These are phyloP conservation scores for Glomeris marginata DNA, from an alignment of 2,888 invertebrate genomes.

Conservation along the genomic window DNA sequence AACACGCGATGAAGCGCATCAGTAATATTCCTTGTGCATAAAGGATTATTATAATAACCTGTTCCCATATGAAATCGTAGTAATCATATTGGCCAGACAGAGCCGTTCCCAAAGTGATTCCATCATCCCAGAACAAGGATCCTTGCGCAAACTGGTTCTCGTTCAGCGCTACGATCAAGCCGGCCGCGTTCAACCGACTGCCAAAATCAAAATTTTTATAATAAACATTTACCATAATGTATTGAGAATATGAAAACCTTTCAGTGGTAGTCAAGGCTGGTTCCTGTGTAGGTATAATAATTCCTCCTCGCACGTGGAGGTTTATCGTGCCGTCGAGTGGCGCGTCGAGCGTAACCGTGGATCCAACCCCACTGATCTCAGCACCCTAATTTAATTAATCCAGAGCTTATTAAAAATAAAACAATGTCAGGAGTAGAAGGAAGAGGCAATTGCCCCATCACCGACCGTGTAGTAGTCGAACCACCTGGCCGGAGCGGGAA, in stretches of 20 bases:
- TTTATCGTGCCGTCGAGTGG: slow-evolving; percentile 18
- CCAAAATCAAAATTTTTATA: not conserved
- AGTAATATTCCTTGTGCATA: no score
- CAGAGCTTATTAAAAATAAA: not conserved
- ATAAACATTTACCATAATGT: not conserved
- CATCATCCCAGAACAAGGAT: slow-evolving; percentile 20
- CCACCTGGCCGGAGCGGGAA: slow-evolving; percentile 23
- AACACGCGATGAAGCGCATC: no score
- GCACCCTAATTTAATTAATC: not conserved
- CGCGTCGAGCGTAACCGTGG: slow-evolving; percentile 11
- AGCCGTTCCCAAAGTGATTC: slow-evolving; percentile 8
- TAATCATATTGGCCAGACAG: slow-evolving; percentile 1
- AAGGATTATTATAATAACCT: no score
- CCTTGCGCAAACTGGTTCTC: slow-evolving; percentile 16
- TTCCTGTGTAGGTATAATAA: slow-evolving; percentile 22
- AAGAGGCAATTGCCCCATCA: slow-evolving; percentile 13
- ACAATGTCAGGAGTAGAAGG: not conserved
- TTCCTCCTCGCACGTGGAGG: slow-evolving; percentile 23
- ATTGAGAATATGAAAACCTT: slow-evolving; percentile 1
- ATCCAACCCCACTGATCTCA: slow-evolving; percentile 1
- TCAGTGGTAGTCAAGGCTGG: slow-evolving; percentile 4
- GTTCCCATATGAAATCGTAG: no score
- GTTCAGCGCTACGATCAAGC: slow-evolving; percentile 18
- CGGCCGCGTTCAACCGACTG: slow-evolving; percentile 16
- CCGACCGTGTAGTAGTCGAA: slow-evolving; percentile 25